These are phyloP conservation scores for Nymphalis c-album DNA, from an alignment of 2,888 invertebrate species.

Conservation along the genomic window DNA sequence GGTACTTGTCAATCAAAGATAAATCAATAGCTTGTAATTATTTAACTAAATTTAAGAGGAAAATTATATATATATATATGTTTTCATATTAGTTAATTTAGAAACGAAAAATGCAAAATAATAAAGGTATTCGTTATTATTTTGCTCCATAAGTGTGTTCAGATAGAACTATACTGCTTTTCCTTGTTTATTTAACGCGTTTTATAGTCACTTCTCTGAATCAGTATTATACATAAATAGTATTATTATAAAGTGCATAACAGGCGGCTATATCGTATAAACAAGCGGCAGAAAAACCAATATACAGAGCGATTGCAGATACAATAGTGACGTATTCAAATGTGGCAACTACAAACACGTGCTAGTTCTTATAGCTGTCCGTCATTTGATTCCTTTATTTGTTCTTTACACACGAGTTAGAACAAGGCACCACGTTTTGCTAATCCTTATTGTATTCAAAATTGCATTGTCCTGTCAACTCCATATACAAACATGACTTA, in stretches of 20 bases:
- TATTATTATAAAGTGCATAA: background rate
- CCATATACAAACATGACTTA: constrained; percentile 24
- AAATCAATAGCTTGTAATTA: background rate
- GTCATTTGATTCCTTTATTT: constrained; percentile 26
- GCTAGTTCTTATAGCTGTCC: constrained; percentile 16
- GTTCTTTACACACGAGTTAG: constrained; percentile 24
- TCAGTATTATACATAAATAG: background rate
- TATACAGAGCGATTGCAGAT: background rate
- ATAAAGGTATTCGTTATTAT: background rate
- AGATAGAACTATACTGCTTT: background rate
- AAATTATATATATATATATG: accelerated
- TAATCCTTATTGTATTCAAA: constrained; percentile 41
- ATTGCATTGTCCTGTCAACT: constrained; percentile 43
- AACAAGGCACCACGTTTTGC: constrained; percentile 33
- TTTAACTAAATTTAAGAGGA: background rate
- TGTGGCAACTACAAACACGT: constrained; percentile 1
- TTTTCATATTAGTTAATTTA: too few species aligned
- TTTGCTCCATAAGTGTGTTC: background rate
- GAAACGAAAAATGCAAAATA: too few species aligned
- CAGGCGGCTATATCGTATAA: background rate
- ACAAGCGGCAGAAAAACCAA: background rate
- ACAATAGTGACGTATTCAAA: constrained; percentile 1
- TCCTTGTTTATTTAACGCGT: background rate
- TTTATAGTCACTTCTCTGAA: background rate
- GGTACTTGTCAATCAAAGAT: constrained; percentile 7